Base-by-base conservation (phyloP, 2,888 invertebrate species). In the Platycheirus albimanus region DNA sequence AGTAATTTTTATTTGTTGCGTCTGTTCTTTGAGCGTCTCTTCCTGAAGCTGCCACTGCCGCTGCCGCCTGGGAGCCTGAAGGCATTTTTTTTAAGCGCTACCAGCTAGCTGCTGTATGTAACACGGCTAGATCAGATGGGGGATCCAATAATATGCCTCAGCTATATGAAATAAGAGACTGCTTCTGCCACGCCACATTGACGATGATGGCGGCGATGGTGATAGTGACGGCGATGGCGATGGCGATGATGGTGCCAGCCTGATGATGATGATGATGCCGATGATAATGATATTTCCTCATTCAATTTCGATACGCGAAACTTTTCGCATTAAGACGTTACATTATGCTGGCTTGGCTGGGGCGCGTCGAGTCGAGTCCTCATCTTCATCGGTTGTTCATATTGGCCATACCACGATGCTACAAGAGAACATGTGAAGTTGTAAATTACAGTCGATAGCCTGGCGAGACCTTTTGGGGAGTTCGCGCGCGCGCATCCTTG, bases 291-390 rank as follows among this genome's bases (percentile, higher is more conserved):
- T 83, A 74, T 83, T 83, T 83, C 83, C 83, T 83, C 78, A 83
- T 83, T 83, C 74, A 77, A 83, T 83, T 83, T 83, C 83, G 83
- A 83, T 83, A 83, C 72, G 83, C 83, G 78, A 83, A 83, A 74
- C 83, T 78, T 78, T 78, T 64, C 72, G 36, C 83, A 83, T 83
- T 77, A 83, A 83, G 78, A 78, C 74, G 83, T 83, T 78, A 77
- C 78, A 56, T 67, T 81, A 58, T 28, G 63, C 45, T 45, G n/a
- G 64, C 61, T 76, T 43, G 69, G 63, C 45, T 45, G n/a, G 64
- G 67, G 81, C 47, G 69, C 63, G 51, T 61, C 43, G 66, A 58
- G 67, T 76, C 47, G 69, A 54, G 51, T 61, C 43, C 61, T 69
- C 61, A 11, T 54, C 19, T 11, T 54, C 52, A 7, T 54, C 11